Conservation (phyloP, 2,888 invertebrate species). For the Odontocolon sp. region DNA sequence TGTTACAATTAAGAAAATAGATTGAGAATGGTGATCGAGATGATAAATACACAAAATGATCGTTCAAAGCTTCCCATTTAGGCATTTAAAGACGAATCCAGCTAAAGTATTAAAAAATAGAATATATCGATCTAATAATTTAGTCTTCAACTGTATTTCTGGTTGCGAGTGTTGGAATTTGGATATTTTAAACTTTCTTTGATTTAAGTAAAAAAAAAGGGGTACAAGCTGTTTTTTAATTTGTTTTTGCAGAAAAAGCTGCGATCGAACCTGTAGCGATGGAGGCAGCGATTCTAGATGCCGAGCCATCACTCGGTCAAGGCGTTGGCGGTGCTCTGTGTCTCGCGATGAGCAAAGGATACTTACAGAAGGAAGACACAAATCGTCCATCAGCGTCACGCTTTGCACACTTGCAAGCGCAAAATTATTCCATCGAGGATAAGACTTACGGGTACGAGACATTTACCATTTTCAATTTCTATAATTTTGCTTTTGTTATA, state of each 20-base stretch:
- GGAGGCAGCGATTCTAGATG: conserved; percentile 89
- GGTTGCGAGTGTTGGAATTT: background rate
- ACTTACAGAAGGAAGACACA: conserved; percentile 91
- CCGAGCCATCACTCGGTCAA: conserved; percentile 95
- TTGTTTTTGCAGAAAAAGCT: conserved; percentile 73
- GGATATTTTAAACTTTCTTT: background rate
- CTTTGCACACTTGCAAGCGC: conserved; percentile 89
- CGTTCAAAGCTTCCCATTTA: too few species aligned
- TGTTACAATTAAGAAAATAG: too few species aligned
- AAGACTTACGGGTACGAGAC: conserved; percentile 88
- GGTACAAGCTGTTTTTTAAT: background rate
- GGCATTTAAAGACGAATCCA: too few species aligned
- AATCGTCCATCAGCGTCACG: conserved; percentile 88
- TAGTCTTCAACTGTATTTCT: too few species aligned
- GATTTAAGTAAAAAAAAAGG: background rate
- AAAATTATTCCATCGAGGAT: conserved; percentile 91
- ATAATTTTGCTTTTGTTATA: too few species aligned
- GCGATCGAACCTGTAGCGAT: conserved; percentile 82
- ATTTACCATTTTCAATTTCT: conserved; percentile 25
- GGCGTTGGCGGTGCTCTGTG: conserved; percentile 96
- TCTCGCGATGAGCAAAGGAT: conserved; percentile 96
- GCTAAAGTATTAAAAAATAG: too few species aligned
- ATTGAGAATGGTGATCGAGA: too few species aligned
- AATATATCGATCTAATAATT: too few species aligned
- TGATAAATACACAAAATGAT: too few species aligned